Conservation (phyloP, 1,140 invertebrate species). For the Drosophila nannoptera region DNA sequence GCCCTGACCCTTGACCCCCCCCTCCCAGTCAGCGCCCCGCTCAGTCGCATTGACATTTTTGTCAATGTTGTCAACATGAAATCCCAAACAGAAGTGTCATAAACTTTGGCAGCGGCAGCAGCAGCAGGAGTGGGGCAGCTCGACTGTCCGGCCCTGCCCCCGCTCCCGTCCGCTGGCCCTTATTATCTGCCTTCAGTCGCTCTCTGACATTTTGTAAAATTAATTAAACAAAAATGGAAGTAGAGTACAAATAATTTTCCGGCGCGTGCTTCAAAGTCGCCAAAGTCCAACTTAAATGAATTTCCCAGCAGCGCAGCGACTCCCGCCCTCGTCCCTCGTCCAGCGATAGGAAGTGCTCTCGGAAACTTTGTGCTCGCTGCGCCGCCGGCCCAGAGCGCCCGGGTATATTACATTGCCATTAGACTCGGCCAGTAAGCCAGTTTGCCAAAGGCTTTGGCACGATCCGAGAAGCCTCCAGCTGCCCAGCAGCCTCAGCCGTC, state of each 20-base stretch:
- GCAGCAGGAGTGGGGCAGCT: slow-evolving; percentile 13
- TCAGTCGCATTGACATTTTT: slow-evolving; percentile 64
- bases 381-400: neutral
- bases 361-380: slow-evolving; percentile 8
- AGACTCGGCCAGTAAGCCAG: neutral
- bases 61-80: slow-evolving; percentile 76
- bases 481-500: too few species aligned
- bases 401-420: neutral
- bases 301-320: slow-evolving; percentile 37
- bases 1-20: slow-evolving; percentile 14
- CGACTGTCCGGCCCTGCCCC: slow-evolving; percentile 7
- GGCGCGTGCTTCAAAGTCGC: slow-evolving; percentile 54
- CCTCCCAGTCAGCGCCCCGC: slow-evolving; percentile 1
- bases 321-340: neutral
- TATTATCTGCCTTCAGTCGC: slow-evolving; percentile 15
- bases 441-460: too few species aligned
- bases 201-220: slow-evolving; percentile 62
- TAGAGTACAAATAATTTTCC: slow-evolving; percentile 72
- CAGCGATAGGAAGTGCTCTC: slow-evolving; percentile 7
- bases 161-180: slow-evolving; percentile 1
- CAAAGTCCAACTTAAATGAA: slow-evolving; percentile 73
- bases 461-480: too few species aligned
- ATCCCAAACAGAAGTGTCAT: slow-evolving; percentile 69
- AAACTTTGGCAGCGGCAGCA: slow-evolving; percentile 64
- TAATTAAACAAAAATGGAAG: slow-evolving; percentile 77